Conservation (phyloP, 2,888 invertebrate species). For the Chromoteleia sp. region DNA sequence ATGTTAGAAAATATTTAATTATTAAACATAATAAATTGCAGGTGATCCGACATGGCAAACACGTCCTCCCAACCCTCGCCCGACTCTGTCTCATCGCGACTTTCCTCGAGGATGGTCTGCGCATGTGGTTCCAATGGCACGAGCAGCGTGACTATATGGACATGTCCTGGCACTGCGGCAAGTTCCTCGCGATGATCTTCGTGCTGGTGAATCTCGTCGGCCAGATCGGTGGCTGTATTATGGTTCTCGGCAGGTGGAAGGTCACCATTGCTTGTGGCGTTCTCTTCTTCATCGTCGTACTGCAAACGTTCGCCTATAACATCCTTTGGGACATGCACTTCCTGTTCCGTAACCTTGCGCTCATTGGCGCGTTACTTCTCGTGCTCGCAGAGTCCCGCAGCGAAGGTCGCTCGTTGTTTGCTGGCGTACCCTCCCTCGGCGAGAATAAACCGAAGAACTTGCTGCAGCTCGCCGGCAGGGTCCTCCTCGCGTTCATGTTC, state of each 20-base stretch:
- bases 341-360: conserved; percentile 96
- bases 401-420: conserved; percentile 97
- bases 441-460: conserved; percentile 99
- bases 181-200: conserved; percentile 96
- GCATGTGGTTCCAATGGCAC: conserved; percentile 99
- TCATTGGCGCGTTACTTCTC: conserved; percentile 98
- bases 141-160: conserved; percentile 99
- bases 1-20: too few species aligned
- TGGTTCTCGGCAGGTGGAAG: conserved; percentile 96
- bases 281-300: conserved; percentile 96
- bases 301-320: conserved; percentile 98
- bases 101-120: conserved; percentile 98
- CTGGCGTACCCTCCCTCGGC: conserved; percentile 95
- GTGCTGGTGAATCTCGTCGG: conserved; percentile 98
- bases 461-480: conserved; percentile 97
- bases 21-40: conserved; percentile 83
- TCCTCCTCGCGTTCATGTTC: conserved; percentile 99
- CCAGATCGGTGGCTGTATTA: conserved; percentile 97
- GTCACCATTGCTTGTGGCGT: conserved; percentile 96
- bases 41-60: conserved; percentile 96
- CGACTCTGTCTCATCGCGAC: conserved; percentile 98
- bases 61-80: conserved; percentile 97
- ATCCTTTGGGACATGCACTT: conserved; percentile 99
- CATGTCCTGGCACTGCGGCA: conserved; percentile 98
- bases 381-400: conserved; percentile 98